Conservation (phyloP, 2,797 vertebrate species). For the Loriculus beryllinus region DNA sequence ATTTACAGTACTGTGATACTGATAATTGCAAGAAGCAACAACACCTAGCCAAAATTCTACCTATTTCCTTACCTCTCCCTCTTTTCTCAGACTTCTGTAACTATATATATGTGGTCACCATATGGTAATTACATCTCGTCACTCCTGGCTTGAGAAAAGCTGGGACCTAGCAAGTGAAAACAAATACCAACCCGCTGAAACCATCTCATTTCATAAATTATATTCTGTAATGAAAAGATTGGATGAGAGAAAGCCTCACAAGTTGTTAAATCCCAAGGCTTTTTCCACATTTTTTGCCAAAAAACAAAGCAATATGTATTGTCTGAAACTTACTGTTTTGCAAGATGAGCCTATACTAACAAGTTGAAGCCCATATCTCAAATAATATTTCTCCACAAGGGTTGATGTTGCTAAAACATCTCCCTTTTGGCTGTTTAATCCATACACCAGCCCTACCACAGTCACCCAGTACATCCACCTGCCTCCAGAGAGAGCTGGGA, state of each 20-base stretch:
- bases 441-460: not conserved
- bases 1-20: not conserved
- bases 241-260: not conserved
- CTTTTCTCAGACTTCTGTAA: not conserved
- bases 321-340: not conserved
- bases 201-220: not conserved
- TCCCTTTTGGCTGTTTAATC: not conserved
- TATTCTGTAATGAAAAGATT: not conserved
- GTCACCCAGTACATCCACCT: not conserved
- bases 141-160: not conserved
- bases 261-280: not conserved
- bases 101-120: not conserved
- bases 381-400: not conserved
- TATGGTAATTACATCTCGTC: not conserved
- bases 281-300: not conserved
- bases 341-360: not conserved
- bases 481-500: not conserved
- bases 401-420: not conserved
- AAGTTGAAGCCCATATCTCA: not conserved
- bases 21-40: not conserved
- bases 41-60: not conserved
- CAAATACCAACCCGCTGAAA: not conserved
- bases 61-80: not conserved
- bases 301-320: accelerated
- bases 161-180: not conserved